phyloP scores from a whole-genome alignment of 2,113 vertebrate species.

The Nipponia nippon region DNA sequence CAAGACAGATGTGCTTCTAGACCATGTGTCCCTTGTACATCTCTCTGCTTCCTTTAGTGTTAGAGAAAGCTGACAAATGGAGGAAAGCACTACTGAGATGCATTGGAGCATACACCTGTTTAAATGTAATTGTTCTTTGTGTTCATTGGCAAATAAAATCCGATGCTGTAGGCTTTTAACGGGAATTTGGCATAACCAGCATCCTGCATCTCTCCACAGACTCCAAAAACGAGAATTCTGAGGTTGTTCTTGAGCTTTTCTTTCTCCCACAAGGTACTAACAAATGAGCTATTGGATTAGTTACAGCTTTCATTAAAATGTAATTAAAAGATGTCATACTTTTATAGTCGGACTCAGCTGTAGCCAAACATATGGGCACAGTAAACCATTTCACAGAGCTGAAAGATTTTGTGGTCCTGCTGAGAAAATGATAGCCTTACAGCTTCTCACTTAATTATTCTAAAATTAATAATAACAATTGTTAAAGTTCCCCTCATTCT shows the following conservation, averaged over 20 bases:
- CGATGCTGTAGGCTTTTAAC: not conserved
- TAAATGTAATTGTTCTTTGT: not conserved
- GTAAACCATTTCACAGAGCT: constrained; percentile 56
- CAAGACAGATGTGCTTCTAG: not conserved
- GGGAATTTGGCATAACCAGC: not conserved
- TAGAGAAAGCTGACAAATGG: not conserved
- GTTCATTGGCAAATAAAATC: not conserved
- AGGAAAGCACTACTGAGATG: not conserved
- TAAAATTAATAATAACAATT: constrained; percentile 71
- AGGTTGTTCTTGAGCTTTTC: not conserved
- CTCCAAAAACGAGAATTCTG: not conserved
- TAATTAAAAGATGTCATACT: constrained; percentile 71
- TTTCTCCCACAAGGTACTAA: constrained; percentile 34
- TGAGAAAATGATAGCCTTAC: constrained; percentile 67
- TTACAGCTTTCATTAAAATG: constrained; percentile 61
- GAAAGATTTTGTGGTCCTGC: constrained; percentile 64
- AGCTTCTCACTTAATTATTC: constrained; percentile 65
- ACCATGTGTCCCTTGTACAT: not conserved
- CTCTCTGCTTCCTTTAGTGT: not conserved
- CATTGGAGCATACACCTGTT: not conserved
- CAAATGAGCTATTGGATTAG: constrained; percentile 56
- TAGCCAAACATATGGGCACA: constrained; percentile 65
- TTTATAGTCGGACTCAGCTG: constrained; percentile 66
- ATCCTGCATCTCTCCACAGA: not conserved
- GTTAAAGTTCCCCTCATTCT: constrained; percentile 52